Evolutionary conservation across 2,113 vertebrate species (phyloP).

Genomic region (Fukomys damarensis): DNA sequence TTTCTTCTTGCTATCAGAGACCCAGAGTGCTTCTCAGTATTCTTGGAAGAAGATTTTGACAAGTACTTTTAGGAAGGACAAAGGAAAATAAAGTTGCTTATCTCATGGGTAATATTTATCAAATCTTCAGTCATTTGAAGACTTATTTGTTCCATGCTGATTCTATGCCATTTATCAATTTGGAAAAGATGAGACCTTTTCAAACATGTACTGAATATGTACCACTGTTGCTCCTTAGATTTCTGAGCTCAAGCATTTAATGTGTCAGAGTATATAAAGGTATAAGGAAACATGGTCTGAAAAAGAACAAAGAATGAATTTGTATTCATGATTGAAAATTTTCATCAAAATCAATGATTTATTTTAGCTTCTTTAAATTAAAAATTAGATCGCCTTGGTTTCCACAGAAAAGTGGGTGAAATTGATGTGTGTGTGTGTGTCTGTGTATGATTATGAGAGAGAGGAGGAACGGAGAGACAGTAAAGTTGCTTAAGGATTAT

Average conservation of each 20-base stretch:
- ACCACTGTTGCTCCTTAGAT: not conserved
- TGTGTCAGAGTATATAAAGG: not conserved
- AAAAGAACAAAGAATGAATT: not conserved
- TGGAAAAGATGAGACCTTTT: constrained; percentile 50
- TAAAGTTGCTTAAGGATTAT: not conserved
- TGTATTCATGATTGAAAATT: not conserved
- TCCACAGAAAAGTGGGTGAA: not conserved
- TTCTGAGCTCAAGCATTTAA: not conserved
- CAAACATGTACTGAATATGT: not conserved
- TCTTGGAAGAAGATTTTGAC: constrained; percentile 46
- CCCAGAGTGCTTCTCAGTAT: constrained; percentile 55
- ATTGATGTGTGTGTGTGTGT: not conserved
- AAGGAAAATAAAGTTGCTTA: constrained; percentile 66
- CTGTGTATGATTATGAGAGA: not conserved
- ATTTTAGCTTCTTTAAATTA: not conserved
- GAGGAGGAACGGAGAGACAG: not conserved
- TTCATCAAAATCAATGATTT: not conserved
- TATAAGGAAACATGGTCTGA: not conserved
- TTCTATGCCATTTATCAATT: constrained; percentile 23
- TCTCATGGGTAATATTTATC: constrained; percentile 52
- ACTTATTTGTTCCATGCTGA: not conserved
- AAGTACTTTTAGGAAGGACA: constrained; percentile 23
- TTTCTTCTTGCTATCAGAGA: not conserved
- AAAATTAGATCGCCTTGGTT: not conserved
- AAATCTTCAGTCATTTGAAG: constrained; percentile 29